These are phyloP conservation scores for Porites lobata DNA, from an alignment of 92 coral and sea anemone genomes.

Conservation along the genomic window DNA sequence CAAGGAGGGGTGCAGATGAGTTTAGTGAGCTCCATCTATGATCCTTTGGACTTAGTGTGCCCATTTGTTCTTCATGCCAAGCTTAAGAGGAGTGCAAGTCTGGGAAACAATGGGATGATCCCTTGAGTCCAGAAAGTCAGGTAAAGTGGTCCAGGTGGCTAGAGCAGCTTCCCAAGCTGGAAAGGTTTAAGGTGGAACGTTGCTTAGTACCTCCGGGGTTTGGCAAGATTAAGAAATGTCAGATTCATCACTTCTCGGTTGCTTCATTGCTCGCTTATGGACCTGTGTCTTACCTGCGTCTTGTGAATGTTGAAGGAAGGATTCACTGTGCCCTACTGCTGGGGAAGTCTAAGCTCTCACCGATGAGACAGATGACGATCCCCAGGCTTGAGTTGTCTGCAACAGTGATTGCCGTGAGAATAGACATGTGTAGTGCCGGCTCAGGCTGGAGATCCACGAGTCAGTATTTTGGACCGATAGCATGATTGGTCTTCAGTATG, in stretches of 20 bases:
- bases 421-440: conserved; percentile 24
- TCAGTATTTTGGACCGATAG: conserved; percentile 36
- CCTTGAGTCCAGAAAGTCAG: conserved; percentile 22
- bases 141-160: conserved; percentile 33
- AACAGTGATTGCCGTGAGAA: conserved; percentile 43
- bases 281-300: conserved; percentile 42
- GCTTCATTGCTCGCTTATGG: conserved; percentile 39
- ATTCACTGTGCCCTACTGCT: conserved; percentile 36
- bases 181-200: conserved; percentile 35
- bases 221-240: conserved; percentile 16
- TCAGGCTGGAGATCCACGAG: conserved; percentile 23
- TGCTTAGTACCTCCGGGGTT: conserved; percentile 43
- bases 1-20: conserved; percentile 51
- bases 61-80: conserved; percentile 47
- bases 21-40: conserved; percentile 53
- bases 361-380: conserved; percentile 30
- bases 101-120: conserved; percentile 47
- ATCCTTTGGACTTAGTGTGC: conserved; percentile 54
- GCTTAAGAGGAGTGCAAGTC: conserved; percentile 40
- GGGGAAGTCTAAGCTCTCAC: conserved; percentile 35
- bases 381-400: conserved; percentile 34
- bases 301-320: conserved; percentile 32
- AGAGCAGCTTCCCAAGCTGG: conserved; percentile 31
- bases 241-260: conserved; percentile 41
- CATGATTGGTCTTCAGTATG: conserved; percentile 33